Evolutionary conservation across 2,888 invertebrate species (phyloP).

Genomic region (Synanthedon formicaeformis): DNA sequence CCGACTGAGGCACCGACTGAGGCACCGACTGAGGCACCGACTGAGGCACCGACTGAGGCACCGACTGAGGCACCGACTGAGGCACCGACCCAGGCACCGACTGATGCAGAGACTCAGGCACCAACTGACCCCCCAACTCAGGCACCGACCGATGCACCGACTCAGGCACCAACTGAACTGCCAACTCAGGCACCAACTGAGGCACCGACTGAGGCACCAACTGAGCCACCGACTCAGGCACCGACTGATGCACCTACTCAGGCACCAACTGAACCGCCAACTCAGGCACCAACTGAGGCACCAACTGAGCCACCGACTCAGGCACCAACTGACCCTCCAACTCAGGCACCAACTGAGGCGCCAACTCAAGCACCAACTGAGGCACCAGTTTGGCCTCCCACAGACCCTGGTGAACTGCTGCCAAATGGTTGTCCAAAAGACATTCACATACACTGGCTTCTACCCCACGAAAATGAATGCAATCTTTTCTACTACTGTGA

Average conservation of each 20-base stretch:
- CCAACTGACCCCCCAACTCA: not conserved
- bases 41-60: constrained; percentile 7
- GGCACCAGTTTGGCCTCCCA: not conserved
- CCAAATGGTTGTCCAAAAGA: constrained; percentile 14
- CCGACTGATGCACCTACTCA: constrained; percentile 5
- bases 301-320: constrained; percentile 2
- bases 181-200: constrained; percentile 1
- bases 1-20: constrained; percentile 5
- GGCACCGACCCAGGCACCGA: not conserved
- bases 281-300: constrained; percentile 14
- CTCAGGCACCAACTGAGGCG: constrained; percentile 3
- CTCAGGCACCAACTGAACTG: not conserved
- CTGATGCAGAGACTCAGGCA: constrained; percentile 2
- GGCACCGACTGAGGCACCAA: not conserved
- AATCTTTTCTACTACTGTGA: constrained; percentile 6
- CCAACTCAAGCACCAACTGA: constrained; percentile 1
- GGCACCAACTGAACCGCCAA: constrained; percentile 8
- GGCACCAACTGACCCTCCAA: not conserved
- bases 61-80: constrained; percentile 1
- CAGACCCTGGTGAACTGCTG: constrained; percentile 4
- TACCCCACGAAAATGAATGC: constrained; percentile 9
- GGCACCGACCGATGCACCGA: constrained; percentile 1
- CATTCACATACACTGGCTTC: constrained; percentile 3
- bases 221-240: constrained; percentile 1
- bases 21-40: constrained; percentile 8